Evolutionary conservation across 2,797 vertebrate genomes (phyloP).

Genomic region (Columba guinea): DNA sequence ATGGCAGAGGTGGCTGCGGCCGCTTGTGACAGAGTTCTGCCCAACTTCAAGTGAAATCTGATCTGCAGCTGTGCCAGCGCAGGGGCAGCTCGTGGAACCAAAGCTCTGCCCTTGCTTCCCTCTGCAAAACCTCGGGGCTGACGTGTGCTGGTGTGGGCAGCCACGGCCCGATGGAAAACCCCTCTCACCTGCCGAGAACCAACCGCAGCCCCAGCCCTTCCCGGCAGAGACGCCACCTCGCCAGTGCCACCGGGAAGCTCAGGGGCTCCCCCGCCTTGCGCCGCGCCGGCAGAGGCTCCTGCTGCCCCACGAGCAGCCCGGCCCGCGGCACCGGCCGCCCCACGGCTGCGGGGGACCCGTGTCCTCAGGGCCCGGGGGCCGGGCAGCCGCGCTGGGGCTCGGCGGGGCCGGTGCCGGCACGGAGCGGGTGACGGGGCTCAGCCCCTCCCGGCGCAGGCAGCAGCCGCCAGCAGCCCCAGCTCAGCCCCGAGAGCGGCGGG

Average conservation of each 20-base stretch:
- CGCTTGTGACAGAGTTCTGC: background rate
- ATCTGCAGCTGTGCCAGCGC: rapidly evolving
- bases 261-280: background rate
- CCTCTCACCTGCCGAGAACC: rapidly evolving
- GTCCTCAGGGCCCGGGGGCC: rapidly evolving
- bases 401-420: too few relatives aligned
- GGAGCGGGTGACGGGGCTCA: background rate
- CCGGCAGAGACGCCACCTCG: rapidly evolving
- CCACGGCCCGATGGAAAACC: rapidly evolving
- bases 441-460: background rate
- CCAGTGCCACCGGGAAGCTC: background rate
- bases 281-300: rapidly evolving
- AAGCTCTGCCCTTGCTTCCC: background rate
- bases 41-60: background rate
- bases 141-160: background rate
- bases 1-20: background rate
- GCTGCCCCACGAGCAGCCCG: background rate
- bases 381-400: rapidly evolving
- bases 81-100: background rate
- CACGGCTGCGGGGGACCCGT: background rate
- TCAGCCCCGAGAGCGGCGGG: background rate
- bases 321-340: rapidly evolving
- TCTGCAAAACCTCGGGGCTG: background rate
- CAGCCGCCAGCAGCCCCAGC: too few relatives aligned
- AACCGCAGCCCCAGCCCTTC: rapidly evolving